These are phyloP conservation scores for Echeneis naucrates DNA, from an alignment of 2,797 vertebrate species.

Conservation along the genomic window DNA sequence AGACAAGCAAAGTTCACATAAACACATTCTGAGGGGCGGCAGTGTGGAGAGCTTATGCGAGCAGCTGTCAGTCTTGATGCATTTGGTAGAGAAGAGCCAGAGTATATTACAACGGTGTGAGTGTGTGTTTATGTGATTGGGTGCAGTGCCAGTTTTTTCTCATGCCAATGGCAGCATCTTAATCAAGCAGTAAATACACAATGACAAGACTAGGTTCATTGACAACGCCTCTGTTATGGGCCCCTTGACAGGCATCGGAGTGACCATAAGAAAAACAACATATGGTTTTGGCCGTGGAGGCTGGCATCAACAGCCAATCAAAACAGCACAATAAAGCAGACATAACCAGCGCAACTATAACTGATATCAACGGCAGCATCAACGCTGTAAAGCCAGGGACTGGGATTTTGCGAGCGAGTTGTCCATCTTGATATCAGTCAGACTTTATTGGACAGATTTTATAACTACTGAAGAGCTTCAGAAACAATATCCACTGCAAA, in stretches of 20 bases:
- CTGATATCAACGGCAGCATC: not conserved
- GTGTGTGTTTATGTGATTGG: not conserved
- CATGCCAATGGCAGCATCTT: slow-evolving; percentile 2
- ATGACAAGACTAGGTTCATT: not conserved
- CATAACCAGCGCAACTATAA: not conserved
- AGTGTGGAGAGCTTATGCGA: slow-evolving; percentile 11
- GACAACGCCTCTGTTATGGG: not conserved
- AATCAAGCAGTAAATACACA: not conserved
- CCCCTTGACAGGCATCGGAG: not conserved
- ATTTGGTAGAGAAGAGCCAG: slow-evolving; percentile 29
- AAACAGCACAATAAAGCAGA: not conserved
- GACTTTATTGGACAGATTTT: too few relatives aligned
- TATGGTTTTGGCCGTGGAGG: not conserved
- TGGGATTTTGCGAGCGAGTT: not conserved
- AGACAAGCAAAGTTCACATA: slow-evolving; percentile 60
- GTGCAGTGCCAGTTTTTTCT: slow-evolving; percentile 3
- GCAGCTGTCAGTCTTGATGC: slow-evolving; percentile 80
- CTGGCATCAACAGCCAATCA: not conserved
- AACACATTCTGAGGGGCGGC: slow-evolving; percentile 56
- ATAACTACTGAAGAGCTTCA: too few relatives aligned
- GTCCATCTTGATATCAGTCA: too few relatives aligned
- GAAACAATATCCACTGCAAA: too few relatives aligned
- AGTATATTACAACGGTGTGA: slow-evolving; percentile 48
- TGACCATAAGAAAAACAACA: not conserved
- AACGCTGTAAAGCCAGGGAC: not conserved